Base-by-base conservation (phyloP, 2,888 invertebrate species). In the Drosophila multiciliata region DNA sequence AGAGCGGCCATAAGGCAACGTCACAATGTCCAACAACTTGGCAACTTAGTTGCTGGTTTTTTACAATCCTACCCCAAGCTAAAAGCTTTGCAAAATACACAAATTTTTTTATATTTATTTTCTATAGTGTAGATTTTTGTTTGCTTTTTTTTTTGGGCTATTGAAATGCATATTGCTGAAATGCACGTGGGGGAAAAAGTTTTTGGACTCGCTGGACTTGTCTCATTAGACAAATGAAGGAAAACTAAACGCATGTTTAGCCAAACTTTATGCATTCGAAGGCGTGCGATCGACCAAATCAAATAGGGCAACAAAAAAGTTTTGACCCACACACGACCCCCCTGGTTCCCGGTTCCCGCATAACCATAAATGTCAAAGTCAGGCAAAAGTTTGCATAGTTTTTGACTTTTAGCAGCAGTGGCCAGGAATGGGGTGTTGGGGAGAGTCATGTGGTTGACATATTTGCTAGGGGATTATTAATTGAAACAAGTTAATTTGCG, bases 401-500 rank as follows among this genome's bases (percentile, higher is more conserved):
- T 83, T 82, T 90, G 87, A 87, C 83, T 87, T 88, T 83, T 83
- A 75, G 77, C 77, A 80, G 73, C 71, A 62, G 49, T n/a, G 55
- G 45, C 36, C 33, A 38, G 54, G 48, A 48, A 55, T 50, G 20
- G 49, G 11, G 7, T 23, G 38, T 48, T 35, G 9, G 32, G 29
- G 53, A 49, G 73, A 29, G 77, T 76, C 82, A 82, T 83, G 77
- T 79, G 86, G 89, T 90, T 91, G 91, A 91, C 91, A 91, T 91
- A 91, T 91, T 87, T 91, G 91, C 91, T 88, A 82, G 89, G 86
- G 91, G 91, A 91, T 92, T 92, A 92, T 92, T 91, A 92, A 91
- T 91, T 91, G 91, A 90, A 90, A 91, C 90, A 92, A 91, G 92
- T 92, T 92, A 92, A 91, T 92, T 92, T 92, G 83, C 83, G 84